Evolutionary conservation across 1,140 invertebrate species (phyloP), one percentile per base, ranked within the genome.

Genomic region (Solenopsis fugax): DNA sequence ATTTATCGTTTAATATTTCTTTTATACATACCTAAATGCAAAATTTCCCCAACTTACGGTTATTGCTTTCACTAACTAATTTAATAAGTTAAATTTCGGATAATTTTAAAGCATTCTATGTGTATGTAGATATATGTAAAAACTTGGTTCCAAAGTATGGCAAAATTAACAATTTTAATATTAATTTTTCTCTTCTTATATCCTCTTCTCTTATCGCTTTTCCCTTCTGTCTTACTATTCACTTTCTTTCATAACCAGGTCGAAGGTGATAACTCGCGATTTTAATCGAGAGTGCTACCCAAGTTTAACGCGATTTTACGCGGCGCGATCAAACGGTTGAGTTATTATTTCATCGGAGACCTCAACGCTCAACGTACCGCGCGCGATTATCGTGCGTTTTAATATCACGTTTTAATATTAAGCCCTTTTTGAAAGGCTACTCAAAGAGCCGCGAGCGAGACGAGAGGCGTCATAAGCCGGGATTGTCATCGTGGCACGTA

Each of bases 341-440:
- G 52, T 75, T 75, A 75, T 84, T 84, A 75, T 84, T 84, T 84
- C 69, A 84, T 60, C 80, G 80, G 69, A 60, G 69, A 84, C 67
- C 69, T 60, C 67, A 73, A 75, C 29, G 69, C 69, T 60, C 67
- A 73, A 75, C 29, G 69, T 60, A 60, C 24, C 69, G 56, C 24
- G 64, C 34, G 69, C 69, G 80, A 84, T 84, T 73, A 84, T 84
- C 69, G 80, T 41, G 54, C 54, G 69, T 84, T 84, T 84, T 84
- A 84, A 84, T 84, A 73, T 84, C 80, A 41, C 80, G 69, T 69
- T 69, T 69, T 69, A 69, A 84, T 84, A 84, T 84, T 84, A 60
- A 84, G 56, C 80, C 52, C 69, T 75, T 84, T 84, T 84, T 84
- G 80, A 84, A 84, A 73, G 69, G 80, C 80, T 60, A 84, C 80